phyloP scores from a whole-genome alignment of 2,797 vertebrate species.

The Heterohyrax brucei region DNA sequence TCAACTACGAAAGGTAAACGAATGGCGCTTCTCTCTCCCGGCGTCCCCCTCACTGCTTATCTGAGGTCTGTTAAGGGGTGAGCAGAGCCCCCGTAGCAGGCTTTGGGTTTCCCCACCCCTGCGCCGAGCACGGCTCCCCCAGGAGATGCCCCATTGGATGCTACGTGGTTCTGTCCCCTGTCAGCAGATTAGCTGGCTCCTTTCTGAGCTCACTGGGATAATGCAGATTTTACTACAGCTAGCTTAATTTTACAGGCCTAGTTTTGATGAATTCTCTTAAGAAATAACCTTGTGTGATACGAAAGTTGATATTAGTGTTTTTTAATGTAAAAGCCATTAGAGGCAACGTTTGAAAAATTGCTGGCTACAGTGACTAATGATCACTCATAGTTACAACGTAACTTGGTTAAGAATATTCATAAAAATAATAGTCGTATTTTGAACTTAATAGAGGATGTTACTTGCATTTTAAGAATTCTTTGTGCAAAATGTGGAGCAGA shows the following conservation, averaged over 20 bases:
- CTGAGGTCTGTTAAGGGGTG: not conserved
- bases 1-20: conserved; percentile 96
- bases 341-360: not conserved
- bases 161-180: not conserved
- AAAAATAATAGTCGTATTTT: not conserved
- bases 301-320: not conserved
- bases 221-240: not conserved
- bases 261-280: not conserved
- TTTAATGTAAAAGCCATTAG: not conserved
- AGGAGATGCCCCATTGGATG: not conserved
- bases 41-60: not conserved
- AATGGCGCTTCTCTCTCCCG: not conserved
- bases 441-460: not conserved
- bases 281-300: not conserved
- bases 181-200: not conserved
- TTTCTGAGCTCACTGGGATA: not conserved
- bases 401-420: not conserved
- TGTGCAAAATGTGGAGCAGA: not conserved
- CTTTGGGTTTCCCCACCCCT: not conserved
- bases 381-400: not conserved
- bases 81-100: not conserved
- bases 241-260: not conserved
- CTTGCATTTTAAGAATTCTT: too few species aligned
- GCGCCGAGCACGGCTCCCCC: not conserved
- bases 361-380: not conserved